Evolutionary conservation across 2,797 vertebrate species (phyloP).

Genomic region (Carduelis carduelis): DNA sequence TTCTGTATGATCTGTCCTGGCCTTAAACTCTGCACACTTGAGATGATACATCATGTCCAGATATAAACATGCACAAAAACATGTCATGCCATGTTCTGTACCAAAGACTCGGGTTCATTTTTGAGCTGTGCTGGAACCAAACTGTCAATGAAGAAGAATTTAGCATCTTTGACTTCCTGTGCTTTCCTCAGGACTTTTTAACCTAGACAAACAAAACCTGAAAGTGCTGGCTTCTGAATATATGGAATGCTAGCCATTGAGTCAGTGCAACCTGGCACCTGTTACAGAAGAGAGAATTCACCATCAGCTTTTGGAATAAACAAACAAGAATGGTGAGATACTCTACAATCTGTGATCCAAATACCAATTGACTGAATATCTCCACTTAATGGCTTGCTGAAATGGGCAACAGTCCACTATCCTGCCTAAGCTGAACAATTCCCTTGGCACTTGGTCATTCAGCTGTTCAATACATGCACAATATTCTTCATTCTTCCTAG

Average conservation of each 20-base stretch:
- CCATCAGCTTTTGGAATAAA: not conserved
- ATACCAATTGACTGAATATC: not conserved
- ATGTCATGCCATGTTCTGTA: not conserved
- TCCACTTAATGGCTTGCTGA: not conserved
- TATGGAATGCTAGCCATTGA: not conserved
- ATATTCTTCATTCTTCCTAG: not conserved
- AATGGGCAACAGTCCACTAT: not conserved
- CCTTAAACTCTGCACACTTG: not conserved
- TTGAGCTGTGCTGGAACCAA: not conserved
- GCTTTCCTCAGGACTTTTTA: not conserved
- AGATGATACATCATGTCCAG: not conserved
- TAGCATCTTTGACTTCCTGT: not conserved
- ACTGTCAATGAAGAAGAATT: not conserved
- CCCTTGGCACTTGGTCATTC: not conserved
- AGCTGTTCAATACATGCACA: not conserved
- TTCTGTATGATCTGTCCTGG: not conserved
- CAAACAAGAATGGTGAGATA: not conserved
- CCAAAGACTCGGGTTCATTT: not conserved
- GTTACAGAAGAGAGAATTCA: not conserved
- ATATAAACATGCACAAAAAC: not conserved
- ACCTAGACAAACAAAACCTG: not conserved
- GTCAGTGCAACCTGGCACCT: not conserved
- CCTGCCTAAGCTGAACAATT: not conserved
- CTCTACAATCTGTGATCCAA: not conserved
- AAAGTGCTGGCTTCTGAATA: not conserved